Base-by-base conservation (phyloP, 2,113 vertebrate genomes). In the Acinonyx jubatus region DNA sequence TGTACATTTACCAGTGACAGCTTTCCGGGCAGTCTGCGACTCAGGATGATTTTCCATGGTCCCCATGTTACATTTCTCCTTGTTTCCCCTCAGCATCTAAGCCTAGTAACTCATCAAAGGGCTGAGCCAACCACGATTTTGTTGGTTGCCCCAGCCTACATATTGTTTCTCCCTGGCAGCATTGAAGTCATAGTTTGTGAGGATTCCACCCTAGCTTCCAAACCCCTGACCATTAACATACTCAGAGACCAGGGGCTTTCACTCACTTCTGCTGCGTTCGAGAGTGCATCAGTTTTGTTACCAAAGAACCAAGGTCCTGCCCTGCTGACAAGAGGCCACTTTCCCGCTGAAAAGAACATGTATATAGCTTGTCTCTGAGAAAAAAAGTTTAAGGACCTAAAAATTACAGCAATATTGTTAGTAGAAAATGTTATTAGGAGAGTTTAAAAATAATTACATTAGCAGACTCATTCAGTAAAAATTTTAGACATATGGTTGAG, bases 391-490 rank as follows among this genome's bases (percentile, higher is more conserved):
- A 86, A 92, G 65, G 41, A 78, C 79, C 85, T 93, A 92, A 97
- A 91, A 94, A 90, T 81, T 82, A 82, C 5, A 78, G 65, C 69
- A 86, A 90, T 85, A 84, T 65, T 96, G 66, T 82, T 86, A 29
- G 55, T 50, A 86, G 80, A 94, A 78, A 82, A 89, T 89, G 90
- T 94, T 87, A 96, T 90, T 94, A 94, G 78, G 31, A 25, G 31
- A 94, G n/a, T 94, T 89, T 89, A 94, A 89, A 55, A 93, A 91
- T 89, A 95, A 85, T 90, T 87, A 87, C 76, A 78, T 91, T 81
- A 97, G 71, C 55, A 94, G 87, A 91, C 48, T 78, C 79, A 89
- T 84, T 94, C 91, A 66, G 78, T 89, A 89, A 92, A 89, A 95
- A 18, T 78, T 81, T 88, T 86, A 92, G 89, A 94, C 88, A 94